Evolutionary conservation across 2,113 vertebrate species (phyloP).

Genomic region (Ailurus styani): DNA sequence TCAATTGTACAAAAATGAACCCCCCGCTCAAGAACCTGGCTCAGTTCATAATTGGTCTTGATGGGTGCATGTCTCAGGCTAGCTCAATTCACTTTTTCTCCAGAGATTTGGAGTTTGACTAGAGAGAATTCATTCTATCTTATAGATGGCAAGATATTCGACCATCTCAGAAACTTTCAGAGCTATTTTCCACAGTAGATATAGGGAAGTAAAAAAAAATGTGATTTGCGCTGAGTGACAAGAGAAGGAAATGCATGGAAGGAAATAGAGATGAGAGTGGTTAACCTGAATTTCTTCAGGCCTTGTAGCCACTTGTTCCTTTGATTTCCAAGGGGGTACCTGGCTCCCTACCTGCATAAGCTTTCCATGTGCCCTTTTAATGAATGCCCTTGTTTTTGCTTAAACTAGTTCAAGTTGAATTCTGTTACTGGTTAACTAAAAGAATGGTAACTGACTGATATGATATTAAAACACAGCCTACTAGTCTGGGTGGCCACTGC

Average conservation of each 20-base stretch:
- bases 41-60: background rate
- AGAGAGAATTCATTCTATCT: background rate
- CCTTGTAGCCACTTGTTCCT: background rate
- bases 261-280: background rate
- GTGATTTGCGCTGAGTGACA: background rate
- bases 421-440: background rate
- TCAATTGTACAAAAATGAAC: background rate
- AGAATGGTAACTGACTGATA: background rate
- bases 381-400: background rate
- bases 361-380: background rate
- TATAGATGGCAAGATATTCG: background rate
- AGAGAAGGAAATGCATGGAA: background rate
- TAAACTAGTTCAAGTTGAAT: background rate
- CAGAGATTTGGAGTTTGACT: background rate
- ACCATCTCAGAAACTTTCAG: background rate
- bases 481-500: background rate
- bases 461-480: background rate
- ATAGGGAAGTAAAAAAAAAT: background rate
- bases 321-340: background rate
- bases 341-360: background rate
- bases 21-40: background rate
- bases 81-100: background rate
- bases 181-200: background rate
- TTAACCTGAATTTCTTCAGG: background rate
- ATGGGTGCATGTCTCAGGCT: background rate